Evolutionary conservation across 2,797 vertebrate species (phyloP), one percentile per base, ranked within the genome.

Genomic region (Sebastolobus alascanus): DNA sequence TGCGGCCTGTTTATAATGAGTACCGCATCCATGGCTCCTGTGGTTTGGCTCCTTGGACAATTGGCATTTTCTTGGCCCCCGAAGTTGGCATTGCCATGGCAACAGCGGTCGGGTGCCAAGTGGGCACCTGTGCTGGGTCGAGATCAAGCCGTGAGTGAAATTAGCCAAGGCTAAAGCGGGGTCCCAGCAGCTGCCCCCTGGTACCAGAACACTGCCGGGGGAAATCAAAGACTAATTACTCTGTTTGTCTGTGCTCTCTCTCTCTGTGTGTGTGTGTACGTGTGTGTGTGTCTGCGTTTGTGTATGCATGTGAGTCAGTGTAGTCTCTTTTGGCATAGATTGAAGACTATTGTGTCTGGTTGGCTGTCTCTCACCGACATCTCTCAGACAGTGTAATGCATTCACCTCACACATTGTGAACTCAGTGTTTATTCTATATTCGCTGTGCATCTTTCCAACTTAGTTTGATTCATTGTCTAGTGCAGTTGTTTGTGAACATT

Each of bases 91-190:
- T 96, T 83, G 60, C 90, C 90, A 94, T 95, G 93, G 93, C 84
- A 93, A 95, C 93, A 25, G 77, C 68, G 20, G 68, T 58, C 1
- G 73, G 79, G 81, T 84, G 90, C 86, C 93, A 91, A 92, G 74
- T 85, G 85, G 88, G 90, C 93, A 92, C 92, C 93, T 94, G 94
- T 74, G 84, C 75, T 86, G 89, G 90, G 87, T 87, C 55, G 86
- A 88, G 91, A 91, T 93, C 94, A 92, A 92, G 88, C 92, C 52
- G 91, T 66, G 92, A 94, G 90, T 90, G 90, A 91, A 94, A 94
- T 93, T 92, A 95, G 92, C 86, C 88, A 75, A 87, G 84, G 86
- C 91, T 89, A 92, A 92, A 91, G 91, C 84, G 56, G 80, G 87
- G 89, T 82, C 83, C 87, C 87, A 84, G 86, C 89, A 92, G 91